These are phyloP conservation scores for Cairina moschata DNA, from an alignment of 2,113 vertebrate species.

Conservation along the genomic window DNA sequence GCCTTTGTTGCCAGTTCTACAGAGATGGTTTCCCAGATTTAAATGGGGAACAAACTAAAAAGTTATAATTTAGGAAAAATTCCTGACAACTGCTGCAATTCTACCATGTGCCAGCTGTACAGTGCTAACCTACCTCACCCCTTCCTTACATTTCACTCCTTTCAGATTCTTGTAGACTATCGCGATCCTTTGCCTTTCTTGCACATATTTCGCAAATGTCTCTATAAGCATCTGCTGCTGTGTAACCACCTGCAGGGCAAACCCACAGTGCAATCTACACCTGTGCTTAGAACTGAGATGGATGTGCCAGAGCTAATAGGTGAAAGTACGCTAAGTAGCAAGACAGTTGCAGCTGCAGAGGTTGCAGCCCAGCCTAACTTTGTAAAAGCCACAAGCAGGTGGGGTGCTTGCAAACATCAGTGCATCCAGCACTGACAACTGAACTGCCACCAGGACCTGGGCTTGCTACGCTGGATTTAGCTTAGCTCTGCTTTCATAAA, in stretches of 20 bases:
- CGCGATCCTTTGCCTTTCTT: neutral
- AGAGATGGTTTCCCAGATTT: neutral
- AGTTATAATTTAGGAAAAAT: neutral
- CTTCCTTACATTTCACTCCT: neutral
- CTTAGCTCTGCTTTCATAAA: neutral
- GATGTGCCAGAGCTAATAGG: neutral
- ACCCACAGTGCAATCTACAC: neutral
- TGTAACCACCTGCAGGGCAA: neutral
- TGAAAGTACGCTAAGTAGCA: rapidly evolving
- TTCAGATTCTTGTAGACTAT: neutral
- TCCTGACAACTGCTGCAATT: neutral
- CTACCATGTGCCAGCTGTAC: neutral
- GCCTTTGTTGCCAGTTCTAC: neutral
- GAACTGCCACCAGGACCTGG: neutral
- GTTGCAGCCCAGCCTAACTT: neutral
- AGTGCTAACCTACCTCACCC: neutral
- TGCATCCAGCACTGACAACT: neutral
- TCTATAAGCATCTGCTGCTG: neutral
- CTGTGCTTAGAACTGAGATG: rapidly evolving
- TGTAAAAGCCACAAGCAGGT: too few relatives aligned
- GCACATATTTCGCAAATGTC: neutral
- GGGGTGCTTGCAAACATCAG: neutral
- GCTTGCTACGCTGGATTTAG: neutral
- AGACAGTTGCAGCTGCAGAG: rapidly evolving
- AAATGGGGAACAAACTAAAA: neutral